These are phyloP conservation scores for mouse (Mus musculus) DNA, from an alignment of 2,113 vertebrate species.

Conservation along the genomic window DNA sequence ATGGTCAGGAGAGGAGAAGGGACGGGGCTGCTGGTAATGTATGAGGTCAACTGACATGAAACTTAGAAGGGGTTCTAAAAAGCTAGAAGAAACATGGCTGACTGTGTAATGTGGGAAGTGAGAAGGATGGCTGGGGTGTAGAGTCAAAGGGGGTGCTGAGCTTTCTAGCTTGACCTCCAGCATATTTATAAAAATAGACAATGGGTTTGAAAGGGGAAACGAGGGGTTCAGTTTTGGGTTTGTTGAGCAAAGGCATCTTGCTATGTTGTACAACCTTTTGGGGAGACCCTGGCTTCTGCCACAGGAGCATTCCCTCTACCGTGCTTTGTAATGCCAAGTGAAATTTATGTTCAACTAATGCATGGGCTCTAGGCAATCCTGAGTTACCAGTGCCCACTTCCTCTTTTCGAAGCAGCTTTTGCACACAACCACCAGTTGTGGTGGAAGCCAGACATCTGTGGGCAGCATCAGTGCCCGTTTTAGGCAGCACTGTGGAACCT, in stretches of 20 bases:
- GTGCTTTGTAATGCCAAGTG: slow-evolving; percentile 47
- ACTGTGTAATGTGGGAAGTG: not conserved
- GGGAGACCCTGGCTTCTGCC: slow-evolving; percentile 50
- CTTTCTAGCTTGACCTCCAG: slow-evolving; percentile 36
- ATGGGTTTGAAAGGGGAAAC: slow-evolving; percentile 1
- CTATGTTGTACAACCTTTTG: slow-evolving; percentile 41
- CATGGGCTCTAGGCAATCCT: slow-evolving; percentile 69
- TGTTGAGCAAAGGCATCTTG: slow-evolving; percentile 53
- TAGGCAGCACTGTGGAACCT: slow-evolving; percentile 47
- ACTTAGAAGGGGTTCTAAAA: not conserved
- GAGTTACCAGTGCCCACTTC: slow-evolving; percentile 67
- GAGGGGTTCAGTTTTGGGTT: slow-evolving; percentile 27
- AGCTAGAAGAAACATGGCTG: not conserved
- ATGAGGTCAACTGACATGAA: not conserved
- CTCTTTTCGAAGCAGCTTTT: slow-evolving; percentile 67
- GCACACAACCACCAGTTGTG: slow-evolving; percentile 49
- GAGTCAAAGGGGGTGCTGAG: slow-evolving; percentile 38
- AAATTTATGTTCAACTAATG: slow-evolving; percentile 49
- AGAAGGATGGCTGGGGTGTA: not conserved
- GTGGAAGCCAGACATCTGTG: slow-evolving; percentile 59
- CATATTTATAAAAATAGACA: slow-evolving; percentile 47
- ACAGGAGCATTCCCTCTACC: not conserved
- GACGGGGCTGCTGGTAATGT: not conserved
- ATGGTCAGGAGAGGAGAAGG: not conserved
- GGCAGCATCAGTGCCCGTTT: not conserved